Base-by-base conservation (phyloP, 2,888 invertebrate species). In the Lordiphosa andalusiaca region DNA sequence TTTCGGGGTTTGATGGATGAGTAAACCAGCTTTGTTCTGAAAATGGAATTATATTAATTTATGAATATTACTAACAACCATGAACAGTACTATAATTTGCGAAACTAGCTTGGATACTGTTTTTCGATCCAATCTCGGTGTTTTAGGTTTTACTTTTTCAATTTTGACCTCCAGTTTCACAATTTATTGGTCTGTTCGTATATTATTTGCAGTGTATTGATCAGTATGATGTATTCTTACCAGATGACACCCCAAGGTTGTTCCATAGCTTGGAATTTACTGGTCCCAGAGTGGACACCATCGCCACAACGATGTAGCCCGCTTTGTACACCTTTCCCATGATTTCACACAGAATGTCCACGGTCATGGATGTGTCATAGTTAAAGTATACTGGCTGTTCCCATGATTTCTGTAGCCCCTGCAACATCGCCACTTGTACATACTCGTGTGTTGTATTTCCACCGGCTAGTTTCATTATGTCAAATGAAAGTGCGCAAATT, bases 11-110 rank as follows among this genome's bases (percentile, higher is more conserved):
- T 1, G 21, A 19, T 40, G 40, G 21, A 6, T 40, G n/a, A n/a
- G 40, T 10, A 7, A 40, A 21, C 40, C 40, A 40, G n/a, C 19
- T 21, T n/a, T 40, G 13, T n/a, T 40, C 21, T 40, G 16, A 19
- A 40, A 40, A 3, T 1, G 5, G 3, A 25, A 25, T 25, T 25
- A 25, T 25, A 25, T 2, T 2, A 6, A 25, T 6, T 6, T 25
- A 25, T 25, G 1, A 25, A 6, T 6, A 2, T 6, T 25, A 25
- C 2, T 25, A 2, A 6, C 6, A 25, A 6, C 6, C 19, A 1
- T 6, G 25, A 25, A 6, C 6, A 6, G 6, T 1, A 6, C 19
- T 4, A 19, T 19, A 19, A 19, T 19, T 19, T 19, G 19, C 3
- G 19, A 19, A 19, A 19, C 19, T 1, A 19, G 19, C 4, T 19